Conservation (phyloP, 2,888 invertebrate genomes). For the Biston stratarius region DNA sequence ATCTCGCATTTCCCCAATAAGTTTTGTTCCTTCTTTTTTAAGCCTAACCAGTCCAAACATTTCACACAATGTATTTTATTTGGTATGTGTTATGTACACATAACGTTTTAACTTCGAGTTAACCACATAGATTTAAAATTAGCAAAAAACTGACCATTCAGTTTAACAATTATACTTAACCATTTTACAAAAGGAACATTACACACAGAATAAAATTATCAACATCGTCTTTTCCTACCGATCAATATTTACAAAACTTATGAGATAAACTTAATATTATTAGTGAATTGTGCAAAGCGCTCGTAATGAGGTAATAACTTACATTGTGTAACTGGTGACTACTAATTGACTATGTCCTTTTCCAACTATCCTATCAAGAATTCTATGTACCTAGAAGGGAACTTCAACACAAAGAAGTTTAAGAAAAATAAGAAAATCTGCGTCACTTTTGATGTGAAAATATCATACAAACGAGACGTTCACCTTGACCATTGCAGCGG, state of each 20-base stretch:
- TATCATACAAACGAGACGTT: too few relatives aligned
- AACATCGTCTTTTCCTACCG: conserved; percentile 43
- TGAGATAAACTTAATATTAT: conserved; percentile 54
- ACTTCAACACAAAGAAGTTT: too few relatives aligned
- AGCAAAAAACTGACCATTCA: conserved; percentile 15
- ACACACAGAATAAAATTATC: conserved; percentile 54
- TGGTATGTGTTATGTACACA: background rate
- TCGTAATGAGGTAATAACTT: conserved; percentile 84
- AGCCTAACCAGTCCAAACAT: background rate
- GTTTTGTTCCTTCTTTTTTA: too few relatives aligned
- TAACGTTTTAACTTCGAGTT: background rate
- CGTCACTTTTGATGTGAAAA: too few relatives aligned
- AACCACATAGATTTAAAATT: conserved; percentile 16
- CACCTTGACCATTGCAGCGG: too few relatives aligned
- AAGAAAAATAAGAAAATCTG: too few relatives aligned
- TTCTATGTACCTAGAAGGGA: too few relatives aligned
- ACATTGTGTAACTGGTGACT: conserved; percentile 84
- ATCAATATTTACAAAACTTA: conserved; percentile 71
- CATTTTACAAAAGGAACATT: conserved; percentile 62
- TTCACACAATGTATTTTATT: background rate
- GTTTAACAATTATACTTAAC: conserved; percentile 22
- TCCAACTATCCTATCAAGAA: too few relatives aligned
- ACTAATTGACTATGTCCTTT: conserved; percentile 76
- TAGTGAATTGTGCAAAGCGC: conserved; percentile 85
- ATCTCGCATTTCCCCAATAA: too few relatives aligned